Evolutionary conservation across 2,113 vertebrate genomes (phyloP), one percentile per base, ranked within the genome.

Genomic region (Rhinolophus sinicus): DNA sequence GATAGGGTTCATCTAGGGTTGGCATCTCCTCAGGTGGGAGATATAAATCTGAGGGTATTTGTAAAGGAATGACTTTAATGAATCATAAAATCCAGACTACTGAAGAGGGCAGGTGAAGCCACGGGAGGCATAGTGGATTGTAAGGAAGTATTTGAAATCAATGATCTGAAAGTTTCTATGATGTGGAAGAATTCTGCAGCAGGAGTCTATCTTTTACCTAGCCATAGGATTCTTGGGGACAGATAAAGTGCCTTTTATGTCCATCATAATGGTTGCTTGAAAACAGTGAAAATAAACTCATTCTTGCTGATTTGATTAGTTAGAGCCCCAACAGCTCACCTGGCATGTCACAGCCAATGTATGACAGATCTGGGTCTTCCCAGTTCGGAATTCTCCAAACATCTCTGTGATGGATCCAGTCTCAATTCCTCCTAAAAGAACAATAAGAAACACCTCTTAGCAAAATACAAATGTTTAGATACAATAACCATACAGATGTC

Each of bases 401-500:
- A 99, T 99, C 97, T 99, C 99, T 14, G 99, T 99, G 97, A 99
- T 99, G 83, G 99, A 99, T 60, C 99, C 99, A 0, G 99, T 99
- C 98, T 99, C 99, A 90, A 99, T 99, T 72, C 99, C 99, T 92
- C 99, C 99, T 99, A 95, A 50, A 97, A 72, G 33, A 81, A 19
- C 92, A 96, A 88, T 30, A 92, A n/a, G 58, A 81, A 90, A 90
- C 9, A 50, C 1, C 18, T 64, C 80, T 95, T 56, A 97, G 77
- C 18, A 90, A 26, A 58, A 88, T 26, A 38, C 12, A 86, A 90
- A 77, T 44, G 2, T 78, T 90, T 88, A 95, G 4, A 89, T 95
- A 90, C 10, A 95, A 40, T 18, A 80, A 76, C 82, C 44, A 88
- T 0, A 73, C 62, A 72, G 83, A 95, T 84, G 4, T 67, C 77